These are phyloP conservation scores for Kryptolebias marmoratus DNA, from an alignment of 2,113 vertebrate genomes.

Conservation along the genomic window DNA sequence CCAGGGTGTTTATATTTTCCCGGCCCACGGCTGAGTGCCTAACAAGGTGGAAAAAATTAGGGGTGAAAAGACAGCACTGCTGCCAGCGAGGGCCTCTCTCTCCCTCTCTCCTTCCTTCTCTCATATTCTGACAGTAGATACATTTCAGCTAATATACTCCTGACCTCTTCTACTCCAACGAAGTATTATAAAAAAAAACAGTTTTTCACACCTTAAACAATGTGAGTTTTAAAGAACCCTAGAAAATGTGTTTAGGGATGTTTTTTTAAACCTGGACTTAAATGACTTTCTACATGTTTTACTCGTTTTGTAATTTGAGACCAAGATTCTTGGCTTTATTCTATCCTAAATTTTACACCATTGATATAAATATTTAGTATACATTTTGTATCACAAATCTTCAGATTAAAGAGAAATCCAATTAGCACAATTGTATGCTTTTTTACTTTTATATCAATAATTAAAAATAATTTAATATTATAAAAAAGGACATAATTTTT, in stretches of 20 bases:
- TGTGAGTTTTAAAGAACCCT: not conserved
- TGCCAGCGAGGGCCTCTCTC: conserved; percentile 73
- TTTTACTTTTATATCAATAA: no score
- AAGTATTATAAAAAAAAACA: conserved; percentile 55
- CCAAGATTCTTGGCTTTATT: not conserved
- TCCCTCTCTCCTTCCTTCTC: conserved; percentile 41
- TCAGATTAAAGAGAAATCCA: not conserved
- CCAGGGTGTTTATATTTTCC: conserved; percentile 79
- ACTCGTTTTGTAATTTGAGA: not conserved
- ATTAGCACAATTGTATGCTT: no score
- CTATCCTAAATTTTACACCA: not conserved
- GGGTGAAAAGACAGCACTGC: conserved; percentile 76
- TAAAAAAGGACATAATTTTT: no score
- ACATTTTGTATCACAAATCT: not conserved
- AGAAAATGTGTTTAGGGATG: not conserved
- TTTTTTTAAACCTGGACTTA: conserved; percentile 4
- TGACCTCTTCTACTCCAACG: conserved; percentile 63
- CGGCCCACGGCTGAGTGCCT: conserved; percentile 73
- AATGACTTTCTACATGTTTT: not conserved
- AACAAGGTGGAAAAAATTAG: conserved; percentile 81
- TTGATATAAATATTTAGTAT: not conserved
- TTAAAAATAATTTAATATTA: no score
- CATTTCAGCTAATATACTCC: conserved; percentile 77
- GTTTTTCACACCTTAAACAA: conserved; percentile 27
- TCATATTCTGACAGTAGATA: conserved; percentile 74